These are phyloP conservation scores for Physeter macrocephalus DNA, from an alignment of 2,113 vertebrate genomes.

Conservation along the genomic window DNA sequence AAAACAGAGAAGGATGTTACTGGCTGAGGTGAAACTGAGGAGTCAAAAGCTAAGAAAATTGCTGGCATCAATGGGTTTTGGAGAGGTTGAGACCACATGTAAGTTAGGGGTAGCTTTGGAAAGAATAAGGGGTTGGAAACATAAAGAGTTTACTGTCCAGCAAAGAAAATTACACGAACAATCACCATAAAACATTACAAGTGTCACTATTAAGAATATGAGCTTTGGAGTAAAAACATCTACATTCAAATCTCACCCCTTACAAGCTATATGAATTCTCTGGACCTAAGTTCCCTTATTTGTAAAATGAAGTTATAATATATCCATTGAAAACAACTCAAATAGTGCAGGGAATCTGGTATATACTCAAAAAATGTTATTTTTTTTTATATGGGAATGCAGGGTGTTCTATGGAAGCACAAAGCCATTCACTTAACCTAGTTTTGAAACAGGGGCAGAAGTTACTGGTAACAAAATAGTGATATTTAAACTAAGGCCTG, in stretches of 20 bases:
- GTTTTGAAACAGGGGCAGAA: neutral
- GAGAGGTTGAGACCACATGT: neutral
- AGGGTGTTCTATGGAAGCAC: neutral
- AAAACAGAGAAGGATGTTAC: neutral
- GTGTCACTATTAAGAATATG: neutral
- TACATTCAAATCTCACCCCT: neutral
- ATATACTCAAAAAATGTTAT: neutral
- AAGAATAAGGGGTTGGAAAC: neutral
- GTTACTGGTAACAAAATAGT: neutral
- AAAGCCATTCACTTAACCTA: neutral
- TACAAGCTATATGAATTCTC: neutral
- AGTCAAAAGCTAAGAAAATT: neutral
- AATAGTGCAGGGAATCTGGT: neutral
- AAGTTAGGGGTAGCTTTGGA: neutral
- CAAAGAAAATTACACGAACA: neutral
- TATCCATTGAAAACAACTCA: neutral
- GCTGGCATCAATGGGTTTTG: neutral
- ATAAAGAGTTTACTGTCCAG: neutral
- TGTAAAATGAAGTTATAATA: neutral
- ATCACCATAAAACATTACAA: neutral
- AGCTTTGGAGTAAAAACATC: neutral
- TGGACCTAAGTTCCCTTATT: neutral
- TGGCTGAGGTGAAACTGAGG: neutral
- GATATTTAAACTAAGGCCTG: neutral
- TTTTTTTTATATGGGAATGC: neutral